phyloP scores from a whole-genome alignment of 2,113 vertebrate species.

The Pomatostomus ruficeps region DNA sequence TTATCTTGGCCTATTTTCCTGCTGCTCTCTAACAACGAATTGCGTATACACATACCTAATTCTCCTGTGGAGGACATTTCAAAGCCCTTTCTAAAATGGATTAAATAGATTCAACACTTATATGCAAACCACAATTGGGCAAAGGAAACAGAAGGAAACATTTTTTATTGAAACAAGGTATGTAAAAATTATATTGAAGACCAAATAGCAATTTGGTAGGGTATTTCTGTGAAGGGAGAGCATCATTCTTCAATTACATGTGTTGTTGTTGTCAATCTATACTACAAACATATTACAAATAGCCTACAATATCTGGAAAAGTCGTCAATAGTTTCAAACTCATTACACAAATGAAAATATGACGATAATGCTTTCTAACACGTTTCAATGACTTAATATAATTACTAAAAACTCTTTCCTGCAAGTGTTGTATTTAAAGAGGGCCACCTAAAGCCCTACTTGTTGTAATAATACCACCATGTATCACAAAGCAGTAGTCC shows the following conservation, averaged over 20 bases:
- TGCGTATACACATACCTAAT: background rate
- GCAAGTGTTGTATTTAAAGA: background rate
- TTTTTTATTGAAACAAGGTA: background rate
- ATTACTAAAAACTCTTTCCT: background rate
- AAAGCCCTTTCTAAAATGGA: background rate
- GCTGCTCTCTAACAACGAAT: background rate
- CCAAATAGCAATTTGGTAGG: background rate
- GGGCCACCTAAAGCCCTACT: background rate
- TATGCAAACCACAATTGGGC: background rate
- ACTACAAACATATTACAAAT: background rate
- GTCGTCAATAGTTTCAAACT: background rate
- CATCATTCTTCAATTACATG: accelerated
- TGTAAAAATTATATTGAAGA: background rate
- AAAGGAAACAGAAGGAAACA: background rate
- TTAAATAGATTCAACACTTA: background rate
- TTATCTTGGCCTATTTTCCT: background rate
- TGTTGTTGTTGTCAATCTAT: background rate
- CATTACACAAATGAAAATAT: background rate
- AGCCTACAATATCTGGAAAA: background rate
- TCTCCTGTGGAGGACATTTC: background rate
- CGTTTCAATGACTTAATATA: background rate
- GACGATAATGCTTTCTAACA: background rate
- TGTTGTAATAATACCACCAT: accelerated
- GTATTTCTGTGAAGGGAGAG: background rate
- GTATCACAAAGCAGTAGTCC: background rate